Percentiles rank a stretch among this genome's conserved stretches.
These are phyloP conservation scores for Sycophila sp. DNA, from an alignment of 1,140 invertebrate genomes.

Conservation along the genomic window DNA sequence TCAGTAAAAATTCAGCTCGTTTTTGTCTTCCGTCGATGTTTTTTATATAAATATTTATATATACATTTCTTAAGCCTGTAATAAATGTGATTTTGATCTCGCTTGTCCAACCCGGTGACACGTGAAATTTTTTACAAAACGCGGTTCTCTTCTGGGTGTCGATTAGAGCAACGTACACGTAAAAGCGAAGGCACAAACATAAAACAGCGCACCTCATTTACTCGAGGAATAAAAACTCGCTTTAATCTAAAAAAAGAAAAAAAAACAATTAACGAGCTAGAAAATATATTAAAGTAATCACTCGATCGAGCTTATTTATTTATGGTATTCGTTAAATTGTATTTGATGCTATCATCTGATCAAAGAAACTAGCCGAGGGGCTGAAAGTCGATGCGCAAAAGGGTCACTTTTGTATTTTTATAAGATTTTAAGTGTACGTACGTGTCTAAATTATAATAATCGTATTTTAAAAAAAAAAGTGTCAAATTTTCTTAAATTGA, in stretches of 20 bases:
- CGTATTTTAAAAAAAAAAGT: background rate
- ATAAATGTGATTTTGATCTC: constrained; percentile 21
- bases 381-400: constrained; percentile 6
- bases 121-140: background rate
- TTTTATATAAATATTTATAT: background rate
- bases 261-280: background rate
- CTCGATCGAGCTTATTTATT: constrained; percentile 34
- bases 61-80: constrained; percentile 2
- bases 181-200: background rate
- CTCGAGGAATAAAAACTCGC: background rate
- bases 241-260: background rate
- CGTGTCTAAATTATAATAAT: background rate
- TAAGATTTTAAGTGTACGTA: background rate
- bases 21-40: constrained; percentile 23
- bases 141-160: background rate
- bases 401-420: background rate
- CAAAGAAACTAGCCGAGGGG: background rate
- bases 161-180: background rate
- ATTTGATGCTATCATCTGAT: constrained; percentile 28
- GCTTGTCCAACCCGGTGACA: constrained; percentile 12
- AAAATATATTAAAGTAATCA: background rate
- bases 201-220: constrained; percentile 7
- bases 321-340: constrained; percentile 29
- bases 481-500: background rate
- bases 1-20: background rate